Percentiles rank a stretch among this genome's conserved stretches.
Evolutionary conservation across 2,113 vertebrate species (phyloP).

Genomic region (Psettodes erumei): DNA sequence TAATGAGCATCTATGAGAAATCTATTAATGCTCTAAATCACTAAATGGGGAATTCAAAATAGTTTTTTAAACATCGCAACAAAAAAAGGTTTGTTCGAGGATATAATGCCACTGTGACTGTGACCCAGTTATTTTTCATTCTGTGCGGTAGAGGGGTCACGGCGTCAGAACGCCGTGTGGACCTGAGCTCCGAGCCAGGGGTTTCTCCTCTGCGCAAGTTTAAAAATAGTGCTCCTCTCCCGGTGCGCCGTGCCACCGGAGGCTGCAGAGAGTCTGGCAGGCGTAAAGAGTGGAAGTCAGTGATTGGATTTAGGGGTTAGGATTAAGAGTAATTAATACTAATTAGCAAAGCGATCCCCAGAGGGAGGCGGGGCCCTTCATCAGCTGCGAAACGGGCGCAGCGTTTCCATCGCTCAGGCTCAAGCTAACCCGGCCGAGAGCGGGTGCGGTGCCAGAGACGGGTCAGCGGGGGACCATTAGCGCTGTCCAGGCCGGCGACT

Average conservation of each 20-base stretch:
- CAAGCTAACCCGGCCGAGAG: constrained; percentile 45
- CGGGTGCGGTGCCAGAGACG: constrained; percentile 50
- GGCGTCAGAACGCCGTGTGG: constrained; percentile 7
- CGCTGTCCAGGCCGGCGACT: constrained; percentile 54
- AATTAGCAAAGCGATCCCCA: constrained; percentile 77
- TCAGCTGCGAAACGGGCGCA: constrained; percentile 57
- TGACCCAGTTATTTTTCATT: constrained; percentile 54
- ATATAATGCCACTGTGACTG: not conserved
- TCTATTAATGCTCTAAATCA: constrained; percentile 65
- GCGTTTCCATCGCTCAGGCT: constrained; percentile 56
- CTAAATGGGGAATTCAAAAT: constrained; percentile 57
- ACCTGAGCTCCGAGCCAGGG: constrained; percentile 17
- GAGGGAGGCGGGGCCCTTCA: constrained; percentile 60
- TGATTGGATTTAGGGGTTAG: constrained; percentile 74
- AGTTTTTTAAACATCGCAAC: constrained; percentile 42
- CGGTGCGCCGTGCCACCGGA: constrained; percentile 42
- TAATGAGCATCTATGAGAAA: constrained; percentile 68
- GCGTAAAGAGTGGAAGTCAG: constrained; percentile 46
- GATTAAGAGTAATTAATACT: constrained; percentile 84
- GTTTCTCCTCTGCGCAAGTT: constrained; percentile 47
- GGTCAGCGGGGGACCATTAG: constrained; percentile 48
- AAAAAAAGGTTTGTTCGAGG: not conserved
- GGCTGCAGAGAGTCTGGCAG: constrained; percentile 53
- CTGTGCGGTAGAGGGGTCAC: constrained; percentile 15
- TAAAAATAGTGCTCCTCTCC: constrained; percentile 69